These are phyloP conservation scores for Pan troglodytes DNA, from an alignment of 2,113 vertebrate genomes.

Conservation along the genomic window NHGRI_mPanTro3-v2.1_pri NC_072412.2:110442501-110443000, in stretches of 20 bases:
- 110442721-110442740: not conserved
- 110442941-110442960: not conserved
- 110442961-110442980: too few relatives aligned
- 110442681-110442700: not conserved
- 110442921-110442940: not conserved
- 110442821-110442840: rapidly evolving
- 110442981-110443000: not conserved
- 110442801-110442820: not conserved
- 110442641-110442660: not conserved
- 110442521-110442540: not conserved
- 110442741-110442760: not conserved
- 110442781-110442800: not conserved
- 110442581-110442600: not conserved
- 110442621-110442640: not conserved
- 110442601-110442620: not conserved
- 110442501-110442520: not conserved
- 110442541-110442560: not conserved
- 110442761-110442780: not conserved
- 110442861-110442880: not conserved
- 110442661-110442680: not conserved
- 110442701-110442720: not conserved
- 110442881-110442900: not conserved
- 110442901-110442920: not conserved
- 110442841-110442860: not conserved
- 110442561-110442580: not conserved